phyloP scores from a whole-genome alignment of 1,140 invertebrate genomes.

The Drosophila rufa region DNA sequence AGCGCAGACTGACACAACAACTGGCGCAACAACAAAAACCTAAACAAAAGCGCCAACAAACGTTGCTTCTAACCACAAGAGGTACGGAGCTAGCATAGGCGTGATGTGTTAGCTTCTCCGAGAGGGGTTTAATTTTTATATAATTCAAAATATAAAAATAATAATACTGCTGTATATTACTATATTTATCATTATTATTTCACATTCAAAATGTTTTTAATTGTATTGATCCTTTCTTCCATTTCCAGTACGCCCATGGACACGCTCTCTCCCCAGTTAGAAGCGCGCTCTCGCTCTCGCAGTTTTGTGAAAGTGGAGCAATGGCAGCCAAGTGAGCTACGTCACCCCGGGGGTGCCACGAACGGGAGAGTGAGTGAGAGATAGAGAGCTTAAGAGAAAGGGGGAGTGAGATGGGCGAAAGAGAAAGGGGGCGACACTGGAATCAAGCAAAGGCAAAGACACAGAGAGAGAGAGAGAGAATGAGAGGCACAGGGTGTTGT shows the following conservation, averaged over 20 bases:
- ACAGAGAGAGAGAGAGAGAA: neutral
- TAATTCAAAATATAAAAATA: no score
- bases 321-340: constrained; percentile 34
- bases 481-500: constrained; percentile 25
- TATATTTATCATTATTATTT: no score
- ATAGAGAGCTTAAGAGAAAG: constrained; percentile 11
- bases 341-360: constrained; percentile 36
- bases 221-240: neutral
- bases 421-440: constrained; percentile 17
- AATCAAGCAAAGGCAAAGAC: neutral
- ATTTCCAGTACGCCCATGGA: neutral
- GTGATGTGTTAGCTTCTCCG: neutral
- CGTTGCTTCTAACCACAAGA: constrained; percentile 43
- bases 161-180: no score
- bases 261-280: constrained; percentile 29
- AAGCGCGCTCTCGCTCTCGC: constrained; percentile 18
- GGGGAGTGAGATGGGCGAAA: constrained; percentile 6
- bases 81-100: neutral
- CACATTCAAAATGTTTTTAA: no score
- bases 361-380: constrained; percentile 18
- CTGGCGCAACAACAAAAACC: constrained; percentile 64
- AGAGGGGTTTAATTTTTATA: neutral
- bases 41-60: constrained; percentile 56
- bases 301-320: constrained; percentile 69
- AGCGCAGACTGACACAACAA: constrained; percentile 42